Percentiles rank a stretch among this genome's conserved stretches.
These are phyloP conservation scores for Himalopsyche phryganea DNA, from an alignment of 1,140 invertebrate species.

Conservation along the genomic window DNA sequence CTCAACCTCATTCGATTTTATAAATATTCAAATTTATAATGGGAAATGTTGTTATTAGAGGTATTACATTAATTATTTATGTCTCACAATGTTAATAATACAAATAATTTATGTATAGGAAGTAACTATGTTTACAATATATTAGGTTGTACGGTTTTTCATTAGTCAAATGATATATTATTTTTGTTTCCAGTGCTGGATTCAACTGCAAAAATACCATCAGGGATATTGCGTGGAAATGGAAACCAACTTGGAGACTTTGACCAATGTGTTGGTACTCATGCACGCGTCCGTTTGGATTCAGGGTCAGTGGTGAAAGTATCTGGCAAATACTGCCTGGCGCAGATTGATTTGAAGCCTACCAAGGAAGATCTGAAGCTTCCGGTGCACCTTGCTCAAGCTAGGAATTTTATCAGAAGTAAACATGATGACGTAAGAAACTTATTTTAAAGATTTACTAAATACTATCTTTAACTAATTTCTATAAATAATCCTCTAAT, in stretches of 20 bases:
- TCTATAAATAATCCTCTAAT: too few relatives aligned
- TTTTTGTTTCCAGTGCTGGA: slow-evolving; percentile 60
- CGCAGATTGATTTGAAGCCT: slow-evolving; percentile 58
- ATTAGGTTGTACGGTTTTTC: too few relatives aligned
- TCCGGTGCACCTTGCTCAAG: slow-evolving; percentile 59
- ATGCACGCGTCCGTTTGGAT: slow-evolving; percentile 55
- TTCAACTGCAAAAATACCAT: slow-evolving; percentile 65
- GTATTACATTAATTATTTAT: too few relatives aligned
- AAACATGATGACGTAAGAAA: slow-evolving; percentile 62
- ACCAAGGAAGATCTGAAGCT: slow-evolving; percentile 53
- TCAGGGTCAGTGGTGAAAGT: slow-evolving; percentile 54
- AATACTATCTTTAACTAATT: too few relatives aligned
- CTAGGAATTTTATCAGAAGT: slow-evolving; percentile 58
- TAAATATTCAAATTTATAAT: too few relatives aligned
- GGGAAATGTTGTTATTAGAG: too few relatives aligned
- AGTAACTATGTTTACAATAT: too few relatives aligned
- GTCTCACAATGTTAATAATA: too few relatives aligned
- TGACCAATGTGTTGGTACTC: slow-evolving; percentile 61
- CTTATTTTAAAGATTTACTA: slow-evolving; percentile 26
- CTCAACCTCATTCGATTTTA: too few relatives aligned
- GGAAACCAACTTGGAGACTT: slow-evolving; percentile 69
- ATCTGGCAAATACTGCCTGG: slow-evolving; percentile 66
- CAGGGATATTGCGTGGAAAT: slow-evolving; percentile 65
- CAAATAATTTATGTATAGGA: too few relatives aligned
- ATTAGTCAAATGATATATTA: too few relatives aligned